A percentile compares a stretch with the other conserved stretches of the same genome.
Conservation (phyloP, 2,113 vertebrate genomes). For the Lophochroa leadbeateri region DNA sequence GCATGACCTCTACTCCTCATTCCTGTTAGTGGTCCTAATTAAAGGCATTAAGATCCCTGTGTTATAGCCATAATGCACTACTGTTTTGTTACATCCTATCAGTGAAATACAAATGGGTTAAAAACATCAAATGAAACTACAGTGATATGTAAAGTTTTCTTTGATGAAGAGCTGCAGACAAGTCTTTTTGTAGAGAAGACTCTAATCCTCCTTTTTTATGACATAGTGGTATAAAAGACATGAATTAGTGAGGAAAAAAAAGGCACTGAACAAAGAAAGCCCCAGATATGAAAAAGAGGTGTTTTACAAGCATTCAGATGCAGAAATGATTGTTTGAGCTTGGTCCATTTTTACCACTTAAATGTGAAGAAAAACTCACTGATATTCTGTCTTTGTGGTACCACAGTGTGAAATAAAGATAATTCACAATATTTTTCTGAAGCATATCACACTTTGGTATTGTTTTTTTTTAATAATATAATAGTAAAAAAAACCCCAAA, state of each 20-base stretch:
- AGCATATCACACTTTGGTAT: background rate
- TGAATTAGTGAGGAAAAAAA: background rate
- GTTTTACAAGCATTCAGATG: background rate
- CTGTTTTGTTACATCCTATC: background rate
- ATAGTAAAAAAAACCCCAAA: background rate
- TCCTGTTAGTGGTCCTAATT: background rate
- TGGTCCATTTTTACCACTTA: background rate
- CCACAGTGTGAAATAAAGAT: background rate
- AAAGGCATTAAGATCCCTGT: background rate
- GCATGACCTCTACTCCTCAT: background rate
- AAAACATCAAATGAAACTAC: background rate
- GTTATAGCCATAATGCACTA: background rate
- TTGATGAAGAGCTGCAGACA: background rate
- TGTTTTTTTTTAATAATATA: background rate
- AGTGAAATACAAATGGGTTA: background rate
- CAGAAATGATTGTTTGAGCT: background rate
- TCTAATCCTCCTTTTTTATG: background rate
- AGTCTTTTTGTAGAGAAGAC: background rate
- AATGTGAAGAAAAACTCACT: background rate
- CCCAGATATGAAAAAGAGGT: background rate
- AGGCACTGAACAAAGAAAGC: background rate
- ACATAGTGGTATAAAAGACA: background rate
- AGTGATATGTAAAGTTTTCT: background rate
- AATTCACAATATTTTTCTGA: background rate
- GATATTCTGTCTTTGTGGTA: background rate